phyloP scores from a whole-genome alignment of 2,113 vertebrate genomes.

The Mionectes macconnelli region DNA sequence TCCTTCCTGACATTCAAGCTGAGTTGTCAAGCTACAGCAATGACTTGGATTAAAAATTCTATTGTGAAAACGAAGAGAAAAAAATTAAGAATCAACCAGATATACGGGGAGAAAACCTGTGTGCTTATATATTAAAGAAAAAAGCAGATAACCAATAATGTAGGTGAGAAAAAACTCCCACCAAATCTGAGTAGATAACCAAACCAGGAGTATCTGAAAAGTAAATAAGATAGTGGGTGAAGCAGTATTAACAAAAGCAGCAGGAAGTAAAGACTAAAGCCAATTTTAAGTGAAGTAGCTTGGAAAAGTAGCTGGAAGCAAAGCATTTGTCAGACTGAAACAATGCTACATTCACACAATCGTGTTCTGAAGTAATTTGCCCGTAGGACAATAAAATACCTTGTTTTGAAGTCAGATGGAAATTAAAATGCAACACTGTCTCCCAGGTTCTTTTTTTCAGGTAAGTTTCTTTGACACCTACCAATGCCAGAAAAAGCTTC shows the following conservation, averaged over 20 bases:
- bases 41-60: not conserved
- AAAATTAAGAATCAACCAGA: not conserved
- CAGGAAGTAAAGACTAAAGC: not conserved
- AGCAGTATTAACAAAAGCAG: not conserved
- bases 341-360: constrained; percentile 11
- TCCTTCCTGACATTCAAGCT: not conserved
- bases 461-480: constrained; percentile 51
- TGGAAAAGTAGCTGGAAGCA: not conserved
- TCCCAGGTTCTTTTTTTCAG: constrained; percentile 46
- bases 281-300: not conserved
- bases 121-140: not conserved
- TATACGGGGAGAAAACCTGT: not conserved
- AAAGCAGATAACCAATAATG: not conserved
- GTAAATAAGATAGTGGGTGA: not conserved
- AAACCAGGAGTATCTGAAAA: not conserved
- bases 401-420: constrained; percentile 61
- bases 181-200: not conserved
- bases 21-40: not conserved
- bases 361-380: not conserved
- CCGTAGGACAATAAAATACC: constrained; percentile 34
- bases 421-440: constrained; percentile 63
- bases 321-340: not conserved
- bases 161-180: accelerated
- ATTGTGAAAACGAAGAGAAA: not conserved
- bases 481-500: constrained; percentile 52